A percentile compares a stretch with the other conserved stretches of the same genome.
Conservation (phyloP, 2,888 invertebrate genomes). For the Zygothrica quintamaculata region DNA sequence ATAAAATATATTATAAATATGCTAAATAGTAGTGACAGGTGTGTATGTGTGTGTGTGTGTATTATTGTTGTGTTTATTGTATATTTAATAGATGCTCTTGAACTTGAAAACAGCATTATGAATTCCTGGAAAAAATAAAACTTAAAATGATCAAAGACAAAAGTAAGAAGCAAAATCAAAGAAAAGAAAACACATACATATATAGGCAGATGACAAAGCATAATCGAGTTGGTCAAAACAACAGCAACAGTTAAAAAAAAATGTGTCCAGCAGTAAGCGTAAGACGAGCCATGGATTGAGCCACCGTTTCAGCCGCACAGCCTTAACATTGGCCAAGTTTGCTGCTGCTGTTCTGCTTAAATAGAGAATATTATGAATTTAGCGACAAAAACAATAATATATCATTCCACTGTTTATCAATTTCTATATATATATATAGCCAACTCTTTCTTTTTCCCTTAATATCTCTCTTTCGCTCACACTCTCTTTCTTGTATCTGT, state of each 20-base stretch:
- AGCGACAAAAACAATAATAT: slow-evolving; percentile 71
- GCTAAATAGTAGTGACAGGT: slow-evolving; percentile 47
- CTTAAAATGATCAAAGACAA: slow-evolving; percentile 23
- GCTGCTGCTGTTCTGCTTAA: too few species aligned
- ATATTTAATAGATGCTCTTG: slow-evolving; percentile 59
- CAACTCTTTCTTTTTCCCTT: slow-evolving; percentile 11
- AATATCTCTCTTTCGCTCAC: slow-evolving; percentile 6
- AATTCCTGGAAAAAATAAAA: slow-evolving; percentile 60
- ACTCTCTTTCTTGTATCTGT: slow-evolving; percentile 17
- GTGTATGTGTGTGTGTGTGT: slow-evolving; percentile 3
- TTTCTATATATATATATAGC: slow-evolving; percentile 30
- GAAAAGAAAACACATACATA: too few species aligned
- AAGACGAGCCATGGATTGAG: slow-evolving; percentile 1
- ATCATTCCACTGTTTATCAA: slow-evolving; percentile 34
- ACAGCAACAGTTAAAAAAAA: background rate
- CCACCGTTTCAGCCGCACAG: slow-evolving; percentile 9
- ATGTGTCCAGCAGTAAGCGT: background rate
- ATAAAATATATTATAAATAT: slow-evolving; percentile 38
- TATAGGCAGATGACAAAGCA: slow-evolving; percentile 48
- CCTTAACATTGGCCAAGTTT: slow-evolving; percentile 17
- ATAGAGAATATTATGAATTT: slow-evolving; percentile 66
- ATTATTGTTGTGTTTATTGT: slow-evolving; percentile 5
- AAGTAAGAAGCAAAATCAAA: too few species aligned
- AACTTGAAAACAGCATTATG: slow-evolving; percentile 63
- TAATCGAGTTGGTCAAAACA: slow-evolving; percentile 12